Evolutionary conservation across 2,113 vertebrate species (phyloP).

Genomic region (Piprites chloris): DNA sequence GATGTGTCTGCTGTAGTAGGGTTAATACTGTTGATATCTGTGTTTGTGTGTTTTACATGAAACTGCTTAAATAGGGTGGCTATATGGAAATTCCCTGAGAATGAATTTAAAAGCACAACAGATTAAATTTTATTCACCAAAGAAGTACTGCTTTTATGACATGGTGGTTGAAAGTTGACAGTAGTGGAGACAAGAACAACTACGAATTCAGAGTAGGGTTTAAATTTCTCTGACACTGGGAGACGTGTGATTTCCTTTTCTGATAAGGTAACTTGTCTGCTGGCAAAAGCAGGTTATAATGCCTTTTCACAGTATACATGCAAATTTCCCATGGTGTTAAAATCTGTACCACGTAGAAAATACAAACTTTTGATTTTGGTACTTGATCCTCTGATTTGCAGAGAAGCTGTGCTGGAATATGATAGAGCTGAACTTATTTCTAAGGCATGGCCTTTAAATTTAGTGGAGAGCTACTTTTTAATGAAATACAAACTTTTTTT

Average conservation of each 20-base stretch:
- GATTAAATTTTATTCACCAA: background rate
- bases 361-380: background rate
- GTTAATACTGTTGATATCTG: rapidly evolving
- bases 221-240: background rate
- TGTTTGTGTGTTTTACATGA: background rate
- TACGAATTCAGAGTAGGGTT: background rate
- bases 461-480: background rate
- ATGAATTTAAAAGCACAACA: background rate
- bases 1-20: background rate
- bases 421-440: background rate
- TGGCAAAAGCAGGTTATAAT: background rate
- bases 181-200: background rate
- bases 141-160: background rate
- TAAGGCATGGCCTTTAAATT: background rate
- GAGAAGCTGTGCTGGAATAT: background rate
- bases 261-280: background rate
- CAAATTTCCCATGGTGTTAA: background rate
- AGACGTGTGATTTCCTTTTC: background rate
- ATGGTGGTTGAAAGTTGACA: background rate
- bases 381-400: background rate
- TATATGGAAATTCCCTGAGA: background rate
- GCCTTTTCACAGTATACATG: background rate
- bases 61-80: background rate
- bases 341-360: background rate
- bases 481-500: background rate